Conservation (phyloP, 2,797 vertebrate species). For the Parauchenoglanis punctatus region DNA sequence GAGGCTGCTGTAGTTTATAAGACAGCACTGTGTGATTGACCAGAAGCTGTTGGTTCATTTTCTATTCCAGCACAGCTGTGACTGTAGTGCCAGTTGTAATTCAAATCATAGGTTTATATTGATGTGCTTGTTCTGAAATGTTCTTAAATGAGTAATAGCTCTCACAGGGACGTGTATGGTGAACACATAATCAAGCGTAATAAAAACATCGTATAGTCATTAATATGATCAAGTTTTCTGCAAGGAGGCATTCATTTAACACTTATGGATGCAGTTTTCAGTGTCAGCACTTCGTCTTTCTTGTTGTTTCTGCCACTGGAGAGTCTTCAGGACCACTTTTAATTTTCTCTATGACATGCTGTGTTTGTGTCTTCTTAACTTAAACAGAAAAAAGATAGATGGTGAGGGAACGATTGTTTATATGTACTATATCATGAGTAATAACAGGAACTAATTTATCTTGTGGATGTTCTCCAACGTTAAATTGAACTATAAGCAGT, state of each 20-base stretch:
- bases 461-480: not conserved
- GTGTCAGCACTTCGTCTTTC: not conserved
- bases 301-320: no score
- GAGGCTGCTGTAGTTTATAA: not conserved
- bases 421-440: not conserved
- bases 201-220: not conserved
- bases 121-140: not conserved
- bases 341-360: not conserved
- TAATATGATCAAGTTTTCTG: not conserved
- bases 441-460: not conserved
- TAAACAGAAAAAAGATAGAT: not conserved
- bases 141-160: not conserved
- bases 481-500: not conserved
- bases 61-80: not conserved
- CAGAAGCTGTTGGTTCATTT: not conserved
- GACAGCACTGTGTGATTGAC: not conserved
- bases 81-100: not conserved
- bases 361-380: not conserved
- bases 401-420: not conserved
- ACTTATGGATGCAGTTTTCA: not conserved
- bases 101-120: not conserved
- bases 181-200: not conserved
- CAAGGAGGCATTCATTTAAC: not conserved
- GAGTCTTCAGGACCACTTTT: not conserved
- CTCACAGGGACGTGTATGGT: not conserved